A percentile compares a stretch with the other conserved stretches of the same genome.
These are phyloP conservation scores for Trachelus tabidus DNA, from an alignment of 2,888 invertebrate genomes.

Conservation along the genomic window DNA sequence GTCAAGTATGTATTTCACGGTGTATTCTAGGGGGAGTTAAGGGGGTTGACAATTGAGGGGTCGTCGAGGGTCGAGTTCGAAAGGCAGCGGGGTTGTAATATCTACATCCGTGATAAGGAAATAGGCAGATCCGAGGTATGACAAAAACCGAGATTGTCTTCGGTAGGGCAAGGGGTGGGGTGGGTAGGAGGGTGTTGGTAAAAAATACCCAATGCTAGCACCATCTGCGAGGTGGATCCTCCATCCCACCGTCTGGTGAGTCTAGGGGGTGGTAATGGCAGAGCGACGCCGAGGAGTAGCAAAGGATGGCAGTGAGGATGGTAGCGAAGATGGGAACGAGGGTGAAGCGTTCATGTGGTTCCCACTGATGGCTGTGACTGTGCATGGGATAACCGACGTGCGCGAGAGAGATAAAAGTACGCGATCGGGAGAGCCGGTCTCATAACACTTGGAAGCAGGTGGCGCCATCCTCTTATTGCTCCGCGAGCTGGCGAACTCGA, in stretches of 20 bases:
- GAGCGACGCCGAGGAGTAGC: conserved; percentile 26
- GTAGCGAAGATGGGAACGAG: conserved; percentile 20
- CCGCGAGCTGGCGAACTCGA: conserved; percentile 40
- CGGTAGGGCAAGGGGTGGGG: background rate
- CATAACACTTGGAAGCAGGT: conserved; percentile 61
- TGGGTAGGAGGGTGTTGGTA: background rate
- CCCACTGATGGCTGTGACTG: too few relatives aligned
- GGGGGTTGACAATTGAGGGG: too few relatives aligned
- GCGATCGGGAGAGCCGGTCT: conserved; percentile 39
- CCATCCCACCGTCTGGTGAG: conserved; percentile 6
- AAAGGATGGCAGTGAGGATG: conserved; percentile 21
- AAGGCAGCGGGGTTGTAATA: background rate
- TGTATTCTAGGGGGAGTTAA: too few relatives aligned
- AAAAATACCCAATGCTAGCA: background rate
- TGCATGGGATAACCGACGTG: background rate
- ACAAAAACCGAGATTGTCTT: conserved; percentile 1
- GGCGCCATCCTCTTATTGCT: conserved; percentile 56
- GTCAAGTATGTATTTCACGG: too few relatives aligned
- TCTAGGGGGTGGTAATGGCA: conserved; percentile 38
- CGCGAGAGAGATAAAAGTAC: conserved; percentile 14
- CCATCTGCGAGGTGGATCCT: background rate
- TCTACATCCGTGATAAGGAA: background rate
- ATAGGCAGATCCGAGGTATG: background rate
- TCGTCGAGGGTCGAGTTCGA: too few relatives aligned
- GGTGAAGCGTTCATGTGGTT: background rate